phyloP scores from a whole-genome alignment of 2,113 vertebrate species.

The Gallinago paraguaiae region DNA sequence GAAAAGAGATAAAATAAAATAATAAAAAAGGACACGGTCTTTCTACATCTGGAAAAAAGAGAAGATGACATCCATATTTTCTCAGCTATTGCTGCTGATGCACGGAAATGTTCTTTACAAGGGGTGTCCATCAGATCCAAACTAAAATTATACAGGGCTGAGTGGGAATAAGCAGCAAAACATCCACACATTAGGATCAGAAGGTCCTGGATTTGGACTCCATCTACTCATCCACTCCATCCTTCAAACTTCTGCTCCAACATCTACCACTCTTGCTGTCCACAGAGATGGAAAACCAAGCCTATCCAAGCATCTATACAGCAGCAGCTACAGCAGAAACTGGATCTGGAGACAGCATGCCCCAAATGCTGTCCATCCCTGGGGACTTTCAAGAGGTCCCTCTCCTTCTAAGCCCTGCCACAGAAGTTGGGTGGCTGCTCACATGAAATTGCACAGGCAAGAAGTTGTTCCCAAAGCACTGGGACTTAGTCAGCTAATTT shows the following conservation, averaged over 20 bases:
- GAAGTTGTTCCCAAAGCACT: background rate
- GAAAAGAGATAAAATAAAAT: background rate
- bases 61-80: background rate
- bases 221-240: background rate
- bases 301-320: background rate
- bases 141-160: background rate
- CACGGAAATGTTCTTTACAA: background rate
- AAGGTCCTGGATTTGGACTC: background rate
- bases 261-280: background rate
- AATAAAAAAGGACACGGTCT: background rate
- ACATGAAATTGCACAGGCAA: background rate
- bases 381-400: background rate
- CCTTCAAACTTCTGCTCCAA: background rate
- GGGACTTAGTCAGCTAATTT: background rate
- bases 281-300: background rate
- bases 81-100: background rate
- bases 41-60: background rate
- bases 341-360: too few species aligned
- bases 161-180: background rate
- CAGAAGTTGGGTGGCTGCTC: accelerated
- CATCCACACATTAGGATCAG: background rate
- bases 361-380: background rate
- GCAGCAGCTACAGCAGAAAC: background rate
- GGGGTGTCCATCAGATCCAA: background rate
- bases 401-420: background rate